phyloP scores from a whole-genome alignment of 1,140 invertebrate genomes.

The Anthonomus grandis region DNA sequence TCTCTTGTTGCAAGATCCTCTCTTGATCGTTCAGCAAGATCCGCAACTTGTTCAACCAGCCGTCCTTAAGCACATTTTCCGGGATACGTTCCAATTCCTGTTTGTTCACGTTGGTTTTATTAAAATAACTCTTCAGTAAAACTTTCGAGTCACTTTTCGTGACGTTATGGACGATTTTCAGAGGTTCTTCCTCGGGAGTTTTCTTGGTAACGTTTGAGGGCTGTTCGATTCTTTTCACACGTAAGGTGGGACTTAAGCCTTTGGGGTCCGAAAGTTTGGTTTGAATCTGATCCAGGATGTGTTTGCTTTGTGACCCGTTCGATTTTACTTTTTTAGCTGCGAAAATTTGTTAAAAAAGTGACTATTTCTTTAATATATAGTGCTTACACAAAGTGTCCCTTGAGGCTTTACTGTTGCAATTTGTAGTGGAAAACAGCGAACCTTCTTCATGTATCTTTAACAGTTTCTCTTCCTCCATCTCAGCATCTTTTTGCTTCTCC shows the following conservation, averaged over 20 bases:
- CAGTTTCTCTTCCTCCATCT: conserved; percentile 14
- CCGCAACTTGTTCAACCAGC: conserved; percentile 42
- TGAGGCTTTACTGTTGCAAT: conserved; percentile 3
- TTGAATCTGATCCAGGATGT: not conserved
- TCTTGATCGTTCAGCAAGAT: conserved; percentile 41
- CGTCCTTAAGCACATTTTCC: conserved; percentile 33
- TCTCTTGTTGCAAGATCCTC: conserved; percentile 43
- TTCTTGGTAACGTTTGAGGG: too few species aligned
- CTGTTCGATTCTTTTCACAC: conserved; percentile 23
- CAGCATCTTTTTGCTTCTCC: conserved; percentile 1
- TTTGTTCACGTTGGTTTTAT: conserved; percentile 16
- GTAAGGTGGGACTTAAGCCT: conserved; percentile 10
- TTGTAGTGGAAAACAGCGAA: not conserved
- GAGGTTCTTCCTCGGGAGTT: conserved; percentile 21
- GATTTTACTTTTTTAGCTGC: not conserved
- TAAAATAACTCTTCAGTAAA: conserved; percentile 34
- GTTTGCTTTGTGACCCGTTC: not conserved
- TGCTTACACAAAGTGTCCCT: conserved; percentile 2
- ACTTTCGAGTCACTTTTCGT: conserved; percentile 31
- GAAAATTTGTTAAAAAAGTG: not conserved
- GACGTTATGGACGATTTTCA: conserved; percentile 37
- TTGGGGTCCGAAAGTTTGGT: conserved; percentile 15
- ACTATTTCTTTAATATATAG: not conserved
- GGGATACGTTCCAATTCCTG: conserved; percentile 9
- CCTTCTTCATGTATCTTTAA: conserved; percentile 16